Evolutionary conservation across 2,888 invertebrate species (phyloP), one percentile per base, ranked within the genome.

Genomic region (Arge pagana): DNA sequence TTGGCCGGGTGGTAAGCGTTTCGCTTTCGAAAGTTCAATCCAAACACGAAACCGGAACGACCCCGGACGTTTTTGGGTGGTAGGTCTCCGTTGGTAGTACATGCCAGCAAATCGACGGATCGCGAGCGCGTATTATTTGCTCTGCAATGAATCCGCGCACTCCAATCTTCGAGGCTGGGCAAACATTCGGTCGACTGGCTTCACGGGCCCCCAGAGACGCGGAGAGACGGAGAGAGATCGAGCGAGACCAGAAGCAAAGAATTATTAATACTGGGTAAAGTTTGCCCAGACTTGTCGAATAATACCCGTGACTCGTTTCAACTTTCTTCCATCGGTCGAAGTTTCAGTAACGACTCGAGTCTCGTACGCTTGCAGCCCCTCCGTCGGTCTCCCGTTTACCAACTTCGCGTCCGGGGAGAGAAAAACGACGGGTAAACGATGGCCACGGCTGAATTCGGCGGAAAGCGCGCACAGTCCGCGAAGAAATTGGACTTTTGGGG

Each of bases 1-100:
- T 71, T 70, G 71, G 63, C 65, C 63, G 62, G 62, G 58, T 65
- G 63, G 64, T 58, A 60, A 65, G 62, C 60, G 62, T 55, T 18
- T 28, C 28, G 48, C 36, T 53, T 55, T 53, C 24, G 57, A 58
- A 48, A 50, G 56, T 53, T 53, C 40, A 45, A 45, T 45, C 55
- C 52, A 58, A 58, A 41, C 50, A 42, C n/a, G 18, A 42, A 19
- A 21, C 18, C 7, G 10, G 42, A 28, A 10, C 18, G 42, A 21
- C 30, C 41, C 26, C 30, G 3, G 42, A 41, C 41, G 24, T 2
- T 15, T 15, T n/a, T n/a, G n/a, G n/a, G n/a, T n/a, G n/a, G n/a
- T n/a, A n/a, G n/a, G n/a, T n/a, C n/a, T n/a, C n/a, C n/a, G n/a
- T n/a, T n/a, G n/a, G n/a, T n/a, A n/a, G 21, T 21, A 39, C 37